Base-by-base conservation (phyloP, 2,113 vertebrate genomes). In the Taxidea taxus region DNA sequence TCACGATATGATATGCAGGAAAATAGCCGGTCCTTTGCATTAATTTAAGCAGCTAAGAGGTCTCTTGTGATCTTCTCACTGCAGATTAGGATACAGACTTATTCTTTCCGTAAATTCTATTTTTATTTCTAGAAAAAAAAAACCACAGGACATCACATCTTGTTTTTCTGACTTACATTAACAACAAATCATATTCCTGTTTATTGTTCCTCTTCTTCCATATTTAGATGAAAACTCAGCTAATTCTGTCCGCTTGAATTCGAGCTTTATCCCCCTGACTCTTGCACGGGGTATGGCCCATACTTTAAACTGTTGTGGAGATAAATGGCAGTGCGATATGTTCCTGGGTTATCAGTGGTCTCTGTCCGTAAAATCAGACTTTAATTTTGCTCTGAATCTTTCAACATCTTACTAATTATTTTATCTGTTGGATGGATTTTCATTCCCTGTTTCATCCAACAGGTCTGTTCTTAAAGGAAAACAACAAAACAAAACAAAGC, bases 251-350 rank as follows among this genome's bases (percentile, higher is more conserved):
- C 18, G 6, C 1, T 72, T 44, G 16, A 21, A 21, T 60, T 80
- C 72, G n/a, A 80, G 23, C 3, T 2, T 31, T 37, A 18, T 60
- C 18, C 9, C 14, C 74, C 14, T 14, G 47, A 37, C 25, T 7
- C 12, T 31, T 23, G 5, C 3, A 2, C 21, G 3, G 2, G 4
- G 18, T 60, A 6, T 51, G 47, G 54, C 11, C n/a, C 15, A 23
- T 0, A 2, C 21, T 29, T 37, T 42, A 13, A 0, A 12, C 7
- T 2, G 4, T 0, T 75, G n/a, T 2, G 3, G 25, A n/a, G 14
- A 49, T 39, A 11, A 51, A 51, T 9, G 16, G 2, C 25, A 7
- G 2, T 4, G 13, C 4, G 18, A 0, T 7, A 9, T 1, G 9
- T 39, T 16, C 39, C 2, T 18, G 62, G 5, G 20, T 49, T 42